Percentiles rank a stretch among this genome's conserved stretches.
Evolutionary conservation across 2,113 vertebrate genomes (phyloP).

Genomic region (Sitta europaea): DNA sequence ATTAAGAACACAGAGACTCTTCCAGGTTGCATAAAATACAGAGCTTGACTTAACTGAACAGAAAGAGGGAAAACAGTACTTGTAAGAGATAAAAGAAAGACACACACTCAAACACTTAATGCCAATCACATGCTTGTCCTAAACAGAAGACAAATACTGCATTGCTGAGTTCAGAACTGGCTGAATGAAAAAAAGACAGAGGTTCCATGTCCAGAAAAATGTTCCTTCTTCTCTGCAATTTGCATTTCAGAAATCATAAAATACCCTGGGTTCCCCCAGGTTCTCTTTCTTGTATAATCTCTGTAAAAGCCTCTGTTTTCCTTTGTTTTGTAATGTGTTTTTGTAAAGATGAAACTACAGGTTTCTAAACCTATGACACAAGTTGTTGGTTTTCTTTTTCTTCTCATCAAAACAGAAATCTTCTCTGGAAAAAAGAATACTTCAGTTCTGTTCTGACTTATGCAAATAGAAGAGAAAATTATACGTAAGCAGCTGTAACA

Average conservation of each 20-base stretch:
- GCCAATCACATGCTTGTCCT: background rate
- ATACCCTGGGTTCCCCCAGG: background rate
- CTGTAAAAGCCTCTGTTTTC: background rate
- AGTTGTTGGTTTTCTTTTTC: background rate
- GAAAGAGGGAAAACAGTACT: background rate
- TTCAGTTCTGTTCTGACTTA: background rate
- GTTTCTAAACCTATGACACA: background rate
- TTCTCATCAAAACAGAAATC: background rate
- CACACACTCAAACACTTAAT: background rate
- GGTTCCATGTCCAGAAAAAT: background rate
- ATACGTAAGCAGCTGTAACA: background rate
- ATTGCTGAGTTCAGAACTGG: background rate
- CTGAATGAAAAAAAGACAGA: background rate
- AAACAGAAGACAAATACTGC: slow-evolving; percentile 3
- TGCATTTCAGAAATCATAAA: slow-evolving; percentile 22
- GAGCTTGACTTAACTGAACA: background rate
- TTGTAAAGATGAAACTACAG: background rate
- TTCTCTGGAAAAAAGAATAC: background rate
- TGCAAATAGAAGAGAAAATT: background rate
- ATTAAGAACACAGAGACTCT: slow-evolving; percentile 2
- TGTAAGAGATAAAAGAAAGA: slow-evolving; percentile 8
- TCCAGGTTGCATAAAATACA: background rate
- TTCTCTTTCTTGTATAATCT: background rate
- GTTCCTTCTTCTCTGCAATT: background rate
- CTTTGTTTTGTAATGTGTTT: background rate